Conservation (phyloP, 2,113 vertebrate genomes). For the Raphicerus campestris region DNA sequence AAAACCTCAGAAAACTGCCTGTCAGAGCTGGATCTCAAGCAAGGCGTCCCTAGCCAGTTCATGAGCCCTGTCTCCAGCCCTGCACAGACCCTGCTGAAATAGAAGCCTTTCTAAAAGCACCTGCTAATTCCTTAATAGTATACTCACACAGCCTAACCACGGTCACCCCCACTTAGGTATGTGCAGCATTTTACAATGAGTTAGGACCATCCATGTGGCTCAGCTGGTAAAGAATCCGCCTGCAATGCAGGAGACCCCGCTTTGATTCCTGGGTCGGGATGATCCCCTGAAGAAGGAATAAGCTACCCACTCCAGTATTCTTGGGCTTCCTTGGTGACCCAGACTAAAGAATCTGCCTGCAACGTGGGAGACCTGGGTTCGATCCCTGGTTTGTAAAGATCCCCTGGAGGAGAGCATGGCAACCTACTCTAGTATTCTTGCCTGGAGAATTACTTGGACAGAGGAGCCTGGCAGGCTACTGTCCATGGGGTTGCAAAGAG, state of each 20-base stretch:
- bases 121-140: neutral
- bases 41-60: neutral
- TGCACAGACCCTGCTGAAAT: neutral
- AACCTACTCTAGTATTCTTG: neutral
- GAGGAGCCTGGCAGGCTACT: neutral
- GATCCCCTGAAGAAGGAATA: neutral
- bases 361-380: neutral
- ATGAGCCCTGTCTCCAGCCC: neutral
- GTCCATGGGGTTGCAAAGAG: neutral
- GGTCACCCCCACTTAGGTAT: neutral
- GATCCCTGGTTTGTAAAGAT: neutral
- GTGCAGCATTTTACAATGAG: neutral
- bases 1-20: neutral
- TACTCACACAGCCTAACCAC: neutral
- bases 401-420: neutral
- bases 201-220: neutral
- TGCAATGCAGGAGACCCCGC: neutral
- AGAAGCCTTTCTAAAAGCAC: conserved; percentile 17
- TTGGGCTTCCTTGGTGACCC: neutral
- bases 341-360: neutral
- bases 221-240: neutral
- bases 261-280: neutral
- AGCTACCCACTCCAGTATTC: neutral
- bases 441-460: neutral
- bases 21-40: neutral